Conservation (phyloP, 2,888 invertebrate genomes). For the Trichacis sp. region DNA sequence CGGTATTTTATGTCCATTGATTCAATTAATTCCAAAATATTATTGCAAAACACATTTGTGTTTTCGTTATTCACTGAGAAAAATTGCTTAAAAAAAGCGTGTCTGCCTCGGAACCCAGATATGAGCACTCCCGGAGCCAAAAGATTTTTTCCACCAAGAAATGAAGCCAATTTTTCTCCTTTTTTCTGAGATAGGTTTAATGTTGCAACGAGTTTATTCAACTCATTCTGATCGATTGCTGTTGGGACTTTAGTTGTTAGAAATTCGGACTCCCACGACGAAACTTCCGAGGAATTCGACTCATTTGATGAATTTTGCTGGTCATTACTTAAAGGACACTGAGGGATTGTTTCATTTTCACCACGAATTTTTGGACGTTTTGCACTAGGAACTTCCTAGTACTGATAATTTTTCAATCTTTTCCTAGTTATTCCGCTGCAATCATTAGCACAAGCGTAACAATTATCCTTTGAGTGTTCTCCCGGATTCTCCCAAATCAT, state of each 20-base stretch:
- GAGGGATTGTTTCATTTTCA: no score
- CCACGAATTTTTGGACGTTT: no score
- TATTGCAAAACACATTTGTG: conserved; percentile 20
- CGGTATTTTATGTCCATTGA: conserved; percentile 22
- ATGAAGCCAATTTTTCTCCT: not conserved
- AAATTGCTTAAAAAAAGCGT: conserved; percentile 8
- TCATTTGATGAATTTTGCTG: no score
- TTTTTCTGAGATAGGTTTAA: not conserved
- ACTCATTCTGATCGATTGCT: not conserved
- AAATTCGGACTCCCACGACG: no score
- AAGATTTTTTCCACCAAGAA: not conserved
- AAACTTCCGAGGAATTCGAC: no score
- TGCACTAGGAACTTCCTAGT: no score
- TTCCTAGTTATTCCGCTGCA: no score
- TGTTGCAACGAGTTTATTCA: not conserved
- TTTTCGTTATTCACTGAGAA: conserved; percentile 14
- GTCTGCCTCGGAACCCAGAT: not conserved
- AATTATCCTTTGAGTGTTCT: no score
- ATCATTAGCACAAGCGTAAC: no score
- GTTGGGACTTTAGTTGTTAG: not conserved
- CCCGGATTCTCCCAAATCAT: no score
- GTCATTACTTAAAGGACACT: no score
- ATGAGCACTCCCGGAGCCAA: not conserved
- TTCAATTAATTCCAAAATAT: conserved; percentile 24
- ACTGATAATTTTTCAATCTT: no score